Percentiles rank a stretch among this genome's conserved stretches.
These are phyloP conservation scores for Cheilosia variabilis DNA, from an alignment of 2,888 invertebrate species.

Conservation along the genomic window DNA sequence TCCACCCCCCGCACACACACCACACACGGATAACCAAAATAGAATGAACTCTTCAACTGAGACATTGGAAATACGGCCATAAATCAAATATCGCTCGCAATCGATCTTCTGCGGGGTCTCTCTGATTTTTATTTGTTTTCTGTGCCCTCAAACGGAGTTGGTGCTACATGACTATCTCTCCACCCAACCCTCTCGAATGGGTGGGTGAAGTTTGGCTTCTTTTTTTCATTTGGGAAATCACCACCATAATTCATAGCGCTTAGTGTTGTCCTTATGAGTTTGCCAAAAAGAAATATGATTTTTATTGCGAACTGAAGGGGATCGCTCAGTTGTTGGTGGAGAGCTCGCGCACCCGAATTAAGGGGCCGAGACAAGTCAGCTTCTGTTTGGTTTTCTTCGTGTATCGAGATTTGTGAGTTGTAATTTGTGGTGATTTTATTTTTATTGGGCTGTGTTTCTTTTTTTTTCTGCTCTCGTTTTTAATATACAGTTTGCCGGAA, in stretches of 20 bases:
- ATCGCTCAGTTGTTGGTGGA: slow-evolving; percentile 46
- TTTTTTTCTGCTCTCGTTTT: slow-evolving; percentile 9
- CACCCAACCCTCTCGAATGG: slow-evolving; percentile 10
- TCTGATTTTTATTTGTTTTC: background rate
- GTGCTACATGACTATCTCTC: slow-evolving; percentile 18
- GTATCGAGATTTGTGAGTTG: slow-evolving; percentile 62
- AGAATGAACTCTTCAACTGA: slow-evolving; percentile 45
- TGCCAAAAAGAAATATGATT: slow-evolving; percentile 69
- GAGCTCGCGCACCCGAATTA: too few relatives aligned
- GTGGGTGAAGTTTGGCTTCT: background rate
- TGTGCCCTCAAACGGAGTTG: slow-evolving; percentile 18
- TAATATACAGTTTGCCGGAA: slow-evolving; percentile 48
- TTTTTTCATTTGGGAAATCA: slow-evolving; percentile 64
- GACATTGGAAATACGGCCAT: slow-evolving; percentile 51
- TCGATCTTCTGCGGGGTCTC: slow-evolving; percentile 10
- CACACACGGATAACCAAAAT: slow-evolving; percentile 19
- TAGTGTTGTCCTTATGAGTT: slow-evolving; percentile 71
- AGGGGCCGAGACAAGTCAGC: slow-evolving; percentile 3
- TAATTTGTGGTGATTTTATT: slow-evolving; percentile 73
- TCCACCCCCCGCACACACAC: background rate
- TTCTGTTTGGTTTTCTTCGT: slow-evolving; percentile 34
- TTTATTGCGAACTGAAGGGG: slow-evolving; percentile 72
- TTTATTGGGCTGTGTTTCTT: slow-evolving; percentile 51
- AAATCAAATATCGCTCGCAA: slow-evolving; percentile 72
- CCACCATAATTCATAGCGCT: slow-evolving; percentile 70